phyloP scores from a whole-genome alignment of 2,888 invertebrate species.

The Amphipyra tragopoginis region DNA sequence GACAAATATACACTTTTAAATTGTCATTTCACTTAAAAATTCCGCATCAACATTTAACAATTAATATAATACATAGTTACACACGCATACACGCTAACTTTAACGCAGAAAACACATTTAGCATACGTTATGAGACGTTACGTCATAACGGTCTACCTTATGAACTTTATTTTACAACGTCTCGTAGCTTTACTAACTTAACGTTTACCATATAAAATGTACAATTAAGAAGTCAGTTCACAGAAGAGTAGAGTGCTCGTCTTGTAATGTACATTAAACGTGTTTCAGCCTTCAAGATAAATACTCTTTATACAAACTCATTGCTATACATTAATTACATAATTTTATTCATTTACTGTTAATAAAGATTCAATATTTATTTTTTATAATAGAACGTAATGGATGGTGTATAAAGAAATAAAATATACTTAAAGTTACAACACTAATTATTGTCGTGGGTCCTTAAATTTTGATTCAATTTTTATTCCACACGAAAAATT shows the following conservation, averaged over 20 bases:
- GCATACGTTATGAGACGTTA: slow-evolving; percentile 44
- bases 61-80: slow-evolving; percentile 82
- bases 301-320: slow-evolving; percentile 62
- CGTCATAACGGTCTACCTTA: slow-evolving; percentile 21
- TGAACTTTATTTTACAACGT: slow-evolving; percentile 35
- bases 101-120: slow-evolving; percentile 55
- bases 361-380: slow-evolving; percentile 61
- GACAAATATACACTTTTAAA: slow-evolving; percentile 88
- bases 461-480: slow-evolving; percentile 66
- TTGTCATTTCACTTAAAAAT: slow-evolving; percentile 86
- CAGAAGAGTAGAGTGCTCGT: background rate
- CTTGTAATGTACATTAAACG: slow-evolving; percentile 46
- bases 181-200: slow-evolving; percentile 20
- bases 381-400: slow-evolving; percentile 45
- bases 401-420: slow-evolving; percentile 50
- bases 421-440: slow-evolving; percentile 67
- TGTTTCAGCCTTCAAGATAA: slow-evolving; percentile 48
- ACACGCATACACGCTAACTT: slow-evolving; percentile 70
- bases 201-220: slow-evolving; percentile 34
- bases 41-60: slow-evolving; percentile 88
- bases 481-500: slow-evolving; percentile 54
- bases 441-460: slow-evolving; percentile 87
- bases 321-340: slow-evolving; percentile 56
- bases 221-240: slow-evolving; percentile 39
- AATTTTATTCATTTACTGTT: slow-evolving; percentile 48